Evolutionary conservation across 2,888 invertebrate genomes (phyloP), one percentile per base, ranked within the genome.

Genomic region (Bugula neritina): DNA sequence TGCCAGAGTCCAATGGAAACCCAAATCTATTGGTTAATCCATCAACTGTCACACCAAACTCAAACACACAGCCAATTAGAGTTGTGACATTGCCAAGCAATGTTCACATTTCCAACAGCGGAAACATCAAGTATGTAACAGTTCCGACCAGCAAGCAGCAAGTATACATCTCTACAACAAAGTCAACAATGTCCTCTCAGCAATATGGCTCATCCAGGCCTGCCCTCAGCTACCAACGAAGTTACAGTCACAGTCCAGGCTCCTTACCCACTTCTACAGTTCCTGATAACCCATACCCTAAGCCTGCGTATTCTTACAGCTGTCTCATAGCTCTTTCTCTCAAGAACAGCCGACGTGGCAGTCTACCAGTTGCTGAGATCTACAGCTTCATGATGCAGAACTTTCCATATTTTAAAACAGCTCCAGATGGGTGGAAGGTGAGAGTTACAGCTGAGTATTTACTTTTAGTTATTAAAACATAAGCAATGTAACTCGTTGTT

Each of bases 381-480:
- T 98, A 98, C 85, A 94, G 93, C 84, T 98, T 98, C 82, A 96
- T 98, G 92, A 97, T 94, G 92, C 93, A 94, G 85, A 95, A 98
- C 84, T 98, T 98, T 83, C 98, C 98, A 0, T 98, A 96, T 84
- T 98, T 98, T 84, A 95, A 95, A 86, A 96, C 94, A 0, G 98
- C 98, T 13, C 97, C 96, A 29, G 93, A 92, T 82, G 97, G 97
- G 23, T 98, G 98, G 98, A 98, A 98, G 81, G 85, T 85, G 79
- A 73, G 78, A 71, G 25, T 35, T 72, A 17, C 21, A 13, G 23
- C 52, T n/a, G n/a, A n/a, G n/a, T n/a, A n/a, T n/a, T n/a, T n/a
- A n/a, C n/a, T n/a, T n/a, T n/a, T n/a, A n/a, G n/a, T n/a, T n/a
- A n/a, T n/a, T n/a, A n/a, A n/a, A n/a, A n/a, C n/a, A n/a, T n/a